Evolutionary conservation across 2,888 invertebrate species (phyloP).

Genomic region (Neoascia interrupta): DNA sequence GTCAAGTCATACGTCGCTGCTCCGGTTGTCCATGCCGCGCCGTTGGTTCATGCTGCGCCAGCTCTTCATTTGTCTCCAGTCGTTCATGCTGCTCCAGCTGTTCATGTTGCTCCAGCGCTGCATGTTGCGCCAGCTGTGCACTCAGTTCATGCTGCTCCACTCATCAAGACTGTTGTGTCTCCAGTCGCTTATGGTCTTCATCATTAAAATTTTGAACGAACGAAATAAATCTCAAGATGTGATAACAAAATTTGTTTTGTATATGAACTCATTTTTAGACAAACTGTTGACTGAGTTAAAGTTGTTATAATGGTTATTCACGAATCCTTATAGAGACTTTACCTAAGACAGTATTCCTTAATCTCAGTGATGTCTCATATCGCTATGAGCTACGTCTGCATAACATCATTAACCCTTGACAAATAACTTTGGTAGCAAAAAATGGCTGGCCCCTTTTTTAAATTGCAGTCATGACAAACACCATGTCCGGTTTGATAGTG

Average conservation of each 20-base stretch:
- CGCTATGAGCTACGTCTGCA: no score
- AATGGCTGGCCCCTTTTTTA: no score
- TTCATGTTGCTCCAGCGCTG: slow-evolving; percentile 43
- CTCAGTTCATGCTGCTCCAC: slow-evolving; percentile 64
- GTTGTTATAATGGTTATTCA: no score
- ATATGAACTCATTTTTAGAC: no score
- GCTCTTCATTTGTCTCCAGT: slow-evolving; percentile 70
- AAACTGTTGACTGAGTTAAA: no score
- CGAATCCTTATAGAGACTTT: no score
- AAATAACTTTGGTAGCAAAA: no score
- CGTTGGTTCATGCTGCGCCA: slow-evolving; percentile 51
- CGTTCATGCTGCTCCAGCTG: slow-evolving; percentile 66
- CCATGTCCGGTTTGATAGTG: no score
- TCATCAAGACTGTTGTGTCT: slow-evolving; percentile 16
- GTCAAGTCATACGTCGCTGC: slow-evolving; percentile 71
- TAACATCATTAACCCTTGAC: no score
- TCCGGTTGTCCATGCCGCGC: slow-evolving; percentile 69
- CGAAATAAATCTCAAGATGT: slow-evolving; percentile 21
- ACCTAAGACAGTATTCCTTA: no score
- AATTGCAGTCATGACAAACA: no score
- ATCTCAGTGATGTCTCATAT: no score
- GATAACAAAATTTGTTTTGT: slow-evolving; percentile 5
- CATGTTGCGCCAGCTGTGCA: slow-evolving; percentile 68
- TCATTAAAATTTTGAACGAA: background rate
- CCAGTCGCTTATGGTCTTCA: slow-evolving; percentile 16